Conservation (phyloP, 1,140 invertebrate genomes). For the Musca domestica region DNA sequence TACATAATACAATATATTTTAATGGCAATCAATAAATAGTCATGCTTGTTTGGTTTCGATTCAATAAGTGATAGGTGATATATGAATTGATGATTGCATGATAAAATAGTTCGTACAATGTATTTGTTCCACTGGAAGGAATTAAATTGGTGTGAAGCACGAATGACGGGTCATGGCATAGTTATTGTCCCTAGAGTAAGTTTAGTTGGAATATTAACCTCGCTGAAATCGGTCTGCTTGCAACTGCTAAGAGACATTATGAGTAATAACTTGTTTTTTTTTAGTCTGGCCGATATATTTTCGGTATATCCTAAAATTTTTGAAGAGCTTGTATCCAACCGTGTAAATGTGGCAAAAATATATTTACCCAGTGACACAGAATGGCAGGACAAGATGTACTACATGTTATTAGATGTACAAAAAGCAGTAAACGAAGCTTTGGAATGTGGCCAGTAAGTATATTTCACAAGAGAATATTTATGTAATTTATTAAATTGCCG, state of each 20-base stretch:
- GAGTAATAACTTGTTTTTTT: constrained; percentile 50
- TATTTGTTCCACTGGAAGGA: background rate
- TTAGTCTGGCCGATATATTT: constrained; percentile 52
- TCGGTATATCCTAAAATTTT: constrained; percentile 53
- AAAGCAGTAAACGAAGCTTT: constrained; percentile 45
- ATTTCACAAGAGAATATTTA: too few species aligned
- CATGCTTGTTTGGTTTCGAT: too few species aligned
- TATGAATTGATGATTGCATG: constrained; percentile 22
- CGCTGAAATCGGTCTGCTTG: background rate
- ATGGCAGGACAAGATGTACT: constrained; percentile 72
- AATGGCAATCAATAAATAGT: too few species aligned
- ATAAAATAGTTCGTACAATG: constrained; percentile 16
- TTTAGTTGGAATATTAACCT: background rate
- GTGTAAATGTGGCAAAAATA: constrained; percentile 48
- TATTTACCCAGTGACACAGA: constrained; percentile 69
- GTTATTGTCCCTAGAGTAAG: background rate
- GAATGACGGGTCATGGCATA: constrained; percentile 9
- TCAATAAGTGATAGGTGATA: constrained; percentile 3
- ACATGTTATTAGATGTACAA: constrained; percentile 69
- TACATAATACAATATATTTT: too few species aligned
- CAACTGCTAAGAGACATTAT: constrained; percentile 23
- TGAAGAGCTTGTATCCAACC: constrained; percentile 39
- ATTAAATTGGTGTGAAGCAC: constrained; percentile 28
- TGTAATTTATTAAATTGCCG: too few species aligned
- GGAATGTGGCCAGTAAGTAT: constrained; percentile 32